Conservation (phyloP, 2,888 invertebrate genomes). For the Kuschelorhynchus macadamiae region DNA sequence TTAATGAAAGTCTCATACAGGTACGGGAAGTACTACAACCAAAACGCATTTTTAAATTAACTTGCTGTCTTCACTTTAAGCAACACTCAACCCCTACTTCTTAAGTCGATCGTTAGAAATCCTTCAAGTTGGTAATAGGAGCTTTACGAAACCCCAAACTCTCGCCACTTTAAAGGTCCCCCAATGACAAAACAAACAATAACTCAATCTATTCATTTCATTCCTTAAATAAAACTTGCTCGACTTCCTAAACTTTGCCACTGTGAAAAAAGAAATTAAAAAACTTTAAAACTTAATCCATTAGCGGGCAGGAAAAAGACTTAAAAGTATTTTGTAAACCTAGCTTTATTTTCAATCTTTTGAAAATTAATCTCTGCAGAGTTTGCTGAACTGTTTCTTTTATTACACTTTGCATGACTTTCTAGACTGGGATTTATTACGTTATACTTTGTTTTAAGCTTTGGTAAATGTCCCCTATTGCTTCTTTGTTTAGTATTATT, state of each 20-base stretch:
- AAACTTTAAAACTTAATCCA: constrained; percentile 44
- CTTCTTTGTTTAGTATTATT: too few species aligned
- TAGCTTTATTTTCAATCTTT: constrained; percentile 41
- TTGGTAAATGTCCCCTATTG: too few species aligned
- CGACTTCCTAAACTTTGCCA: constrained; percentile 12
- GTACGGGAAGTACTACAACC: too few species aligned
- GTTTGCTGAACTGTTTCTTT: constrained; percentile 30
- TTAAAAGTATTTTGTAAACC: constrained; percentile 44
- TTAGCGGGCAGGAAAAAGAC: constrained; percentile 38
- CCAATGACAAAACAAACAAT: constrained; percentile 19
- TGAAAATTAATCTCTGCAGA: constrained; percentile 33
- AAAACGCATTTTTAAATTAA: too few species aligned
- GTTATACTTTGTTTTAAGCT: too few species aligned
- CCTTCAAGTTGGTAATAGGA: not conserved
- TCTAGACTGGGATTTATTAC: too few species aligned
- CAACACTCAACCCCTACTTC: too few species aligned
- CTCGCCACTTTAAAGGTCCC: not conserved
- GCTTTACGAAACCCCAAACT: not conserved
- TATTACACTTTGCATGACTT: constrained; percentile 16
- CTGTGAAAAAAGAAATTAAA: constrained; percentile 40
- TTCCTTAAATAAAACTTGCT: constrained; percentile 12
- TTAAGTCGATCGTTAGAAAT: too few species aligned
- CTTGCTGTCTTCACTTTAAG: too few species aligned
- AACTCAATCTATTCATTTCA: constrained; percentile 18
- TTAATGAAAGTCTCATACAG: too few species aligned